These are phyloP conservation scores for Goniozus legneri DNA, from an alignment of 1,140 invertebrate genomes.

Conservation along the genomic window DNA sequence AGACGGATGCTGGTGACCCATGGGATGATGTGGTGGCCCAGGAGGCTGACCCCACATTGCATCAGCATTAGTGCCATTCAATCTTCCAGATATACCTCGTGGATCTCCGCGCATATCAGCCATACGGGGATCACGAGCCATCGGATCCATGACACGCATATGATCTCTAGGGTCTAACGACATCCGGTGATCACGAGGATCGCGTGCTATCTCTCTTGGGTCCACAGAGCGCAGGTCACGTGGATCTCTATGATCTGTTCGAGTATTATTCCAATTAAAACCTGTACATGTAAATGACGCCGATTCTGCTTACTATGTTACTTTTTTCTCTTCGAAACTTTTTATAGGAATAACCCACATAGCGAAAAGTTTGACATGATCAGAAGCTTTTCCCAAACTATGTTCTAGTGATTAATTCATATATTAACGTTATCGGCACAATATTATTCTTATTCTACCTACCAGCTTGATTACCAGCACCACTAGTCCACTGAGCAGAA, in stretches of 20 bases:
- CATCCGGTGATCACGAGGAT: constrained; percentile 59
- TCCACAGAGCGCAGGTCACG: constrained; percentile 57
- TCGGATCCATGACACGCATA: constrained; percentile 58
- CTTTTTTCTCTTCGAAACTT: too few relatives aligned
- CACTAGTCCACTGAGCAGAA: constrained; percentile 43
- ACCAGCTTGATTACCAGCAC: constrained; percentile 46
- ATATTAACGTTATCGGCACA: too few relatives aligned
- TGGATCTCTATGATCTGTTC: constrained; percentile 56
- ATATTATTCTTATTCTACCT: constrained; percentile 48
- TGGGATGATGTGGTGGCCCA: constrained; percentile 56
- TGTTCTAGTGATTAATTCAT: too few relatives aligned
- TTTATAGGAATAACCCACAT: background rate
- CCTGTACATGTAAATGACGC: too few relatives aligned
- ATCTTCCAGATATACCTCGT: constrained; percentile 70
- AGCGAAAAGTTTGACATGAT: too few relatives aligned
- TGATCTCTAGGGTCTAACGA: constrained; percentile 65
- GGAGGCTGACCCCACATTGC: constrained; percentile 77
- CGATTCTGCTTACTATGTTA: too few relatives aligned
- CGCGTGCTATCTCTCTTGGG: constrained; percentile 56
- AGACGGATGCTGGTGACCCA: constrained; percentile 56
- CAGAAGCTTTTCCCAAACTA: background rate
- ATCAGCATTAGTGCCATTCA: constrained; percentile 63
- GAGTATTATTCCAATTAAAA: constrained; percentile 58
- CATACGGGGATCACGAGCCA: constrained; percentile 57
- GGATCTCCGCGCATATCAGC: constrained; percentile 65